Conservation (phyloP, 2,113 vertebrate genomes). For the Puntigrus tetrazona region DNA sequence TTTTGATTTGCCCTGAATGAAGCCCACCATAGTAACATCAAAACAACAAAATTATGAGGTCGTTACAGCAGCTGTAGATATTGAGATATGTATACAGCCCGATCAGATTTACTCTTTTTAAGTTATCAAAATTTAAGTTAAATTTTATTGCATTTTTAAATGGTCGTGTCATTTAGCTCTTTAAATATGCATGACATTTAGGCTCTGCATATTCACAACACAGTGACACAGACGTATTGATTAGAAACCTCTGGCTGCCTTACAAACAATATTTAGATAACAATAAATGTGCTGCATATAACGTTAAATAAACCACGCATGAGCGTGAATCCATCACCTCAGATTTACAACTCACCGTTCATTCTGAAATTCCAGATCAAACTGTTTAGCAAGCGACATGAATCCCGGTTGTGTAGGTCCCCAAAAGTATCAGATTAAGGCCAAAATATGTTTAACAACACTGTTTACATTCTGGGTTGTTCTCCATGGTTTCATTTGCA, state of each 20-base stretch:
- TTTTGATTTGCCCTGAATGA: background rate
- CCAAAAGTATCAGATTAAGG: background rate
- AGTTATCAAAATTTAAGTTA: background rate
- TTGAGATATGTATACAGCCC: background rate
- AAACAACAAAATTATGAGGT: background rate
- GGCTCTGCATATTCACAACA: background rate
- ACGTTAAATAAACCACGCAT: background rate
- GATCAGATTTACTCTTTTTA: background rate
- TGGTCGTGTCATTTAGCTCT: background rate
- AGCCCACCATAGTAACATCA: background rate
- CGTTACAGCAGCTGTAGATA: background rate
- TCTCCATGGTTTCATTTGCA: constrained; percentile 7
- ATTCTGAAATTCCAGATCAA: constrained; percentile 69
- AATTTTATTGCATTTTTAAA: background rate
- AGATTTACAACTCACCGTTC: constrained; percentile 80
- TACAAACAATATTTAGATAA: background rate
- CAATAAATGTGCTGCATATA: background rate
- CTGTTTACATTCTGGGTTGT: constrained; percentile 6
- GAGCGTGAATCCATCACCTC: background rate
- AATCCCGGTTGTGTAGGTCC: constrained; percentile 17
- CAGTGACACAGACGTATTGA: background rate
- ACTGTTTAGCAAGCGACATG: constrained; percentile 43
- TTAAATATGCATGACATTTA: background rate
- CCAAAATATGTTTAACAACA: background rate
- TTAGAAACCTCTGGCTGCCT: background rate